Percentiles rank a stretch among this genome's conserved stretches.
Conservation (phyloP, 2,888 invertebrate genomes). For the Chirona hameri region DNA sequence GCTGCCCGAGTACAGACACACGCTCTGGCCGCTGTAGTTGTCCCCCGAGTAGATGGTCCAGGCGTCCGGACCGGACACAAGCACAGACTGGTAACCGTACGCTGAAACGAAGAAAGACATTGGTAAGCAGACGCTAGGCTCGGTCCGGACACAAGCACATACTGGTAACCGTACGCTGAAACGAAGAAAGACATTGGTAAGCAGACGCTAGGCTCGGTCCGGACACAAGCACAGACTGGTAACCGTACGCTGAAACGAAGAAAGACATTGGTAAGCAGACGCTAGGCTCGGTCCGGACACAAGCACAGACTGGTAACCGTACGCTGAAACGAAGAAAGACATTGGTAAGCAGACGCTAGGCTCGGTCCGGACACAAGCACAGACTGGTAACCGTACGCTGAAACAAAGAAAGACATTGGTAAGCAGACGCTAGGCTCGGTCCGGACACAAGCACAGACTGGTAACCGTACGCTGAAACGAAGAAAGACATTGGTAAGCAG, state of each 20-base stretch:
- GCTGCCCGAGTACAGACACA: conserved; percentile 23
- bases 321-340: neutral
- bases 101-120: neutral
- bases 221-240: neutral
- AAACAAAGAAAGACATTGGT: no score
- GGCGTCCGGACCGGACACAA: neutral
- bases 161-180: conserved; percentile 1
- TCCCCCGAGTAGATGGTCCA: conserved; percentile 12
- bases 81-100: neutral
- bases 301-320: neutral
- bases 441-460: neutral
- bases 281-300: neutral
- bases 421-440: no score
- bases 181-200: no score
- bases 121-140: neutral
- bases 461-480: conserved; percentile 8
- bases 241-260: conserved; percentile 2
- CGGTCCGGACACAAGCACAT: neutral
- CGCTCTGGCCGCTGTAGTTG: neutral
- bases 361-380: neutral
- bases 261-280: no score
- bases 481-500: no score
- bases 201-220: no score
- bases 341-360: no score
- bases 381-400: neutral